A percentile compares a stretch with the other conserved stretches of the same genome.
These are phyloP conservation scores for Drosophila pullipes DNA, from an alignment of 2,888 invertebrate genomes.

Conservation along the genomic window DNA sequence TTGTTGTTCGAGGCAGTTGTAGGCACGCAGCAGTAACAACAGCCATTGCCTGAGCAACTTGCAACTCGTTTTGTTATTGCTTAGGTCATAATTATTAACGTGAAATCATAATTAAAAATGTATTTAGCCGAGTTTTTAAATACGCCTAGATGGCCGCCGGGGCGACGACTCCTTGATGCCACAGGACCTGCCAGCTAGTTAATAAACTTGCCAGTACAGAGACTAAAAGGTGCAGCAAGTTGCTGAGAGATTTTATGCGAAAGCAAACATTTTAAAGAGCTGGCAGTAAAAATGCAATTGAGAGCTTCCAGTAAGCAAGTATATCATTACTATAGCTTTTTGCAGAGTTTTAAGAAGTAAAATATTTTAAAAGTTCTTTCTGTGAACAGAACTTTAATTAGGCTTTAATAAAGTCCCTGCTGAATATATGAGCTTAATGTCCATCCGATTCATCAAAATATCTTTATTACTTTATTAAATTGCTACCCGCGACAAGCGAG, in stretches of 20 bases:
- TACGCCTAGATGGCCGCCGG: conserved; percentile 45
- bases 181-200: conserved; percentile 19
- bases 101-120: conserved; percentile 82
- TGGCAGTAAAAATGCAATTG: neutral
- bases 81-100: conserved; percentile 78
- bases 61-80: conserved; percentile 60
- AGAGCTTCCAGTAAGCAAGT: neutral
- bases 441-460: neutral
- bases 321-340: neutral
- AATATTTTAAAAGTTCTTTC: neutral
- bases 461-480: neutral
- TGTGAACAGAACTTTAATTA: neutral
- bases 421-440: neutral
- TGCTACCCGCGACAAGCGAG: neutral
- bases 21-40: conserved; percentile 28
- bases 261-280: neutral
- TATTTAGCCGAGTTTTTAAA: conserved; percentile 77
- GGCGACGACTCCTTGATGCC: conserved; percentile 12
- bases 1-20: conserved; percentile 23
- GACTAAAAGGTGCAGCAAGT: conserved; percentile 21
- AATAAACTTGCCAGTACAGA: conserved; percentile 8
- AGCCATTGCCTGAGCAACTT: conserved; percentile 26
- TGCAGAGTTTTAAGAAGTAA: neutral
- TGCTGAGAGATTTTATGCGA: neutral
- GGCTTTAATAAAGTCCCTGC: neutral